Evolutionary conservation across 2,888 invertebrate species (phyloP).

Genomic region (Conomelus anceps): DNA sequence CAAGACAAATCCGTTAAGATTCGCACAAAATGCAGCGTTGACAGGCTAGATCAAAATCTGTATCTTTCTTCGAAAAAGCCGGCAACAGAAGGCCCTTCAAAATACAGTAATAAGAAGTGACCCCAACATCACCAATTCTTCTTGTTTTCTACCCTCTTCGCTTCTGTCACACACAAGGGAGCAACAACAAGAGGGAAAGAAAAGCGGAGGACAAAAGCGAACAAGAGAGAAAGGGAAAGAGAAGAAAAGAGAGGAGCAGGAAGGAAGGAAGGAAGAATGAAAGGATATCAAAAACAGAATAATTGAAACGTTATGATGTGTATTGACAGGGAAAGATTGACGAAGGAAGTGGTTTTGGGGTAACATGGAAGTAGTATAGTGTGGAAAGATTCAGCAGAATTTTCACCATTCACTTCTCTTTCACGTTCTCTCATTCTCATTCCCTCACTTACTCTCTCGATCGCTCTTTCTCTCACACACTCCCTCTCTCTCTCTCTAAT

Average conservation of each 20-base stretch:
- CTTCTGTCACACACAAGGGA: too few relatives aligned
- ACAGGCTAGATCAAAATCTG: not conserved
- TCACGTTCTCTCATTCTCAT: not conserved
- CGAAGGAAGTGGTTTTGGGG: not conserved
- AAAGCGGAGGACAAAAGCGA: not conserved
- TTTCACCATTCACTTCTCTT: not conserved
- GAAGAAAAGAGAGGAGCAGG: not conserved
- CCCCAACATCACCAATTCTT: not conserved
- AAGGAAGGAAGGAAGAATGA: not conserved
- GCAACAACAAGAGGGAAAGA: not conserved
- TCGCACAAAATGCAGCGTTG: not conserved
- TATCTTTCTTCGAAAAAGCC: not conserved
- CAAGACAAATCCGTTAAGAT: not conserved
- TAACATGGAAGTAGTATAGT: not conserved
- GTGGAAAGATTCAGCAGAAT: not conserved
- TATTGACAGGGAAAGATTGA: not conserved
- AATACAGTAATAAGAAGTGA: not conserved
- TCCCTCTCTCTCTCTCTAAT: not conserved
- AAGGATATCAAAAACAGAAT: not conserved
- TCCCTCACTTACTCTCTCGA: not conserved
- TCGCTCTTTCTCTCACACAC: not conserved
- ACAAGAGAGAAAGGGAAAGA: not conserved
- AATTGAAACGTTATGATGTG: not conserved
- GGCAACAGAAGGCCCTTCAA: too few relatives aligned
- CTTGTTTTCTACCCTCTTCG: not conserved